Conservation (phyloP, 30 jellyfish, hydroid and myxozoan species). For the Aurelia sp. region DNA sequence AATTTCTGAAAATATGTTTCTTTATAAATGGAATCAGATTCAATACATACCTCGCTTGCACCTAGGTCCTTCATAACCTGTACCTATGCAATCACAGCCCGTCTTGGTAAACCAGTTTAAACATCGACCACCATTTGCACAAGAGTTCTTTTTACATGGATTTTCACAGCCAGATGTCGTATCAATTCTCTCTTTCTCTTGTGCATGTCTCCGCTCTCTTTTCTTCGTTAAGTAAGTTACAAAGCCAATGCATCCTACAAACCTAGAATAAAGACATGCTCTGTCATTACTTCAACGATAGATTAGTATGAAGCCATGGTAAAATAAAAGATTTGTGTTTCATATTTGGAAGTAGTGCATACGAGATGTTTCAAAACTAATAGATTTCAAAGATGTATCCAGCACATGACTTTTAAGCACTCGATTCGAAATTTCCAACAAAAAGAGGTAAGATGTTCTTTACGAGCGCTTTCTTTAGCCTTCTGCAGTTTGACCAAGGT, state of each 20-base stretch:
- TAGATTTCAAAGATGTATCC: too few species aligned
- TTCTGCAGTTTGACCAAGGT: too few species aligned
- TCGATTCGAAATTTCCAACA: too few species aligned
- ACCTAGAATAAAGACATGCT: constrained; percentile 4
- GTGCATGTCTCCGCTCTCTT: constrained; percentile 5
- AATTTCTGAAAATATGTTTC: too few species aligned
- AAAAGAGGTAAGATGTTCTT: too few species aligned
- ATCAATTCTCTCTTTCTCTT: background rate
- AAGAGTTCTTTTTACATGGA: constrained; percentile 47
- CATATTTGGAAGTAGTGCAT: too few species aligned
- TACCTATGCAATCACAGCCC: constrained; percentile 85
- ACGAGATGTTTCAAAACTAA: too few species aligned
- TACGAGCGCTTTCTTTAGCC: too few species aligned
- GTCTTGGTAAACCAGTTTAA: constrained; percentile 53
- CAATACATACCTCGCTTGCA: constrained; percentile 68
- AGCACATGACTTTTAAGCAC: too few species aligned
- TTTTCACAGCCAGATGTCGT: constrained; percentile 64
- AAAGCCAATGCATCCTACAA: constrained; percentile 63
- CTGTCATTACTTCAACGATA: too few species aligned
- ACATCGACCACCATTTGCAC: constrained; percentile 74
- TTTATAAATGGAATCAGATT: background rate
- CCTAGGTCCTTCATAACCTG: constrained; percentile 74
- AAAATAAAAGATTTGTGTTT: too few species aligned
- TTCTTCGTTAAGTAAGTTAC: constrained; percentile 1
- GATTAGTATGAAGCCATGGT: too few species aligned